These are phyloP conservation scores for Hypotaenidia philippensis DNA, from an alignment of 2,797 vertebrate genomes.

Conservation along the genomic window DNA sequence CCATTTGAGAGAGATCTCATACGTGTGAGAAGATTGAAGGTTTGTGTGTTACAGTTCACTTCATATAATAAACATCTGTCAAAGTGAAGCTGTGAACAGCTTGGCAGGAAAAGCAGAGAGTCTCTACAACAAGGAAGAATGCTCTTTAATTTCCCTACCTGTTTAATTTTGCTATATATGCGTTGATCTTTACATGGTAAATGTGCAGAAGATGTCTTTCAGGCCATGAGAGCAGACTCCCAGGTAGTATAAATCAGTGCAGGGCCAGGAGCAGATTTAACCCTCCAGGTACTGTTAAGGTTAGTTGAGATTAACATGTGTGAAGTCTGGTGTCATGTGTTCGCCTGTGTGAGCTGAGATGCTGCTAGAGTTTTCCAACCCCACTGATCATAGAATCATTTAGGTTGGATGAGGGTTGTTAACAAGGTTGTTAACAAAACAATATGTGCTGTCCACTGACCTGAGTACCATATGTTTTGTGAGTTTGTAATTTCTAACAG, in stretches of 20 bases:
- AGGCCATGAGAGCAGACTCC: background rate
- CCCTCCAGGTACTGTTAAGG: background rate
- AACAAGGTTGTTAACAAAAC: background rate
- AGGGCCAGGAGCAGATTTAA: background rate
- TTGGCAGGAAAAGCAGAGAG: background rate
- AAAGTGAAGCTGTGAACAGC: background rate
- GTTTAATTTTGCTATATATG: slow-evolving; percentile 6
- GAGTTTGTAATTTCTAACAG: background rate
- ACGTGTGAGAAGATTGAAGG: background rate
- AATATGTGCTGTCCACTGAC: background rate
- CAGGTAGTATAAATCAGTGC: background rate
- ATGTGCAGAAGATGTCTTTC: background rate
- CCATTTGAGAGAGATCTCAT: slow-evolving; percentile 2
- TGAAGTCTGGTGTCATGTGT: background rate
- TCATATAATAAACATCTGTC: background rate
- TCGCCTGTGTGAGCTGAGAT: background rate
- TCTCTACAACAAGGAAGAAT: background rate
- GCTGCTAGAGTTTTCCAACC: background rate
- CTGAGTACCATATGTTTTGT: background rate
- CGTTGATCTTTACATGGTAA: slow-evolving; percentile 5
- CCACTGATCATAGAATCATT: background rate
- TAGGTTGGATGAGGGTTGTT: background rate
- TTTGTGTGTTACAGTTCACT: background rate
- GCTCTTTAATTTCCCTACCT: background rate
- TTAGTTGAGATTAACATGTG: background rate